Conservation (phyloP, 2,888 invertebrate genomes). For the Ormyrus thymus region DNA sequence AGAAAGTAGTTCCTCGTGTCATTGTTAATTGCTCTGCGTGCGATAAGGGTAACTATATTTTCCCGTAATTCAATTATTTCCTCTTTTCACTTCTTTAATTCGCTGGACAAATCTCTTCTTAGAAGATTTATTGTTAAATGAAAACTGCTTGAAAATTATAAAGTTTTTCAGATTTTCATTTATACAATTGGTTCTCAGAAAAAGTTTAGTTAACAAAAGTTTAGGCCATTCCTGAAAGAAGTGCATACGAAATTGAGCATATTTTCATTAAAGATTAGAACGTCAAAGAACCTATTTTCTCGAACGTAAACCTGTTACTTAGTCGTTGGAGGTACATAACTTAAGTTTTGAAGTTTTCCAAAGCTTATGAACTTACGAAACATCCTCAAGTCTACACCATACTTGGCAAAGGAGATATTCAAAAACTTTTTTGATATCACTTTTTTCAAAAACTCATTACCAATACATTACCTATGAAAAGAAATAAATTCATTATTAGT, state of each 20-base stretch:
- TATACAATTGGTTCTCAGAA: no score
- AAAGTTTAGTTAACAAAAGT: no score
- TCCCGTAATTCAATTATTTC: slow-evolving; percentile 35
- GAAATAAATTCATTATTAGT: background rate
- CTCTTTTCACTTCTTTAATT: slow-evolving; percentile 33
- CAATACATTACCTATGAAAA: background rate
- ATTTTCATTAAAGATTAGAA: background rate
- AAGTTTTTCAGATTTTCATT: no score
- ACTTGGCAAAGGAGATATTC: no score
- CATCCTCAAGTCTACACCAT: no score
- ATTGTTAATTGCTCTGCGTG: slow-evolving; percentile 29
- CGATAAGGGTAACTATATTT: slow-evolving; percentile 45
- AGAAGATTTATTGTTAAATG: slow-evolving; percentile 15
- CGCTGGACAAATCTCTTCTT: slow-evolving; percentile 5
- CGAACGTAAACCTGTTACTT: slow-evolving; percentile 4
- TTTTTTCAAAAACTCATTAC: background rate
- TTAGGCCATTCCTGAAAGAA: no score
- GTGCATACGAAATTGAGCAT: background rate
- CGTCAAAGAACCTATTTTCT: background rate
- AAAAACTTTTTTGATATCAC: background rate
- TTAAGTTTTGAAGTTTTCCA: slow-evolving; percentile 14
- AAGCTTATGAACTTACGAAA: background rate
- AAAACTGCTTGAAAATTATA: background rate
- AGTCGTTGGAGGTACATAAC: background rate
- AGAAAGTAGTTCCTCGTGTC: slow-evolving; percentile 12